These are phyloP conservation scores for Takifugu flavidus DNA, from an alignment of 2,113 vertebrate species.

Conservation along the genomic window DNA sequence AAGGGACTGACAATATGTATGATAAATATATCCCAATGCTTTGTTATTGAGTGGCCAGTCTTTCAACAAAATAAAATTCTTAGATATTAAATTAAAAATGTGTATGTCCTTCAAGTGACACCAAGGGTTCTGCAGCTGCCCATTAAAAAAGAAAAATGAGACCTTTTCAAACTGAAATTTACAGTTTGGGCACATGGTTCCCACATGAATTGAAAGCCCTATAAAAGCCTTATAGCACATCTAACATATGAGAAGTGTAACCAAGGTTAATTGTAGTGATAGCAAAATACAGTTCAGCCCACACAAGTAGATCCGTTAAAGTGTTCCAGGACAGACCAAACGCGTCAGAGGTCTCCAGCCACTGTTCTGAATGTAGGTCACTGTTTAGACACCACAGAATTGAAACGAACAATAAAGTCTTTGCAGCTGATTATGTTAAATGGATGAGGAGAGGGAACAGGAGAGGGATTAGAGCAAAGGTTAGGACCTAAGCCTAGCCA, in stretches of 20 bases:
- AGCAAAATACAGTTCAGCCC: conserved; percentile 15
- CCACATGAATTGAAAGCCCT: conserved; percentile 32
- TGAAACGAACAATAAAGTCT: conserved; percentile 69
- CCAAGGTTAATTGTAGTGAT: conserved; percentile 56
- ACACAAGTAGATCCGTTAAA: conserved; percentile 36
- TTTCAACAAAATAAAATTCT: too few relatives aligned
- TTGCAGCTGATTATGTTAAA: conserved; percentile 66
- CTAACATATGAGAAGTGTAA: conserved; percentile 22
- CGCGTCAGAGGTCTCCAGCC: conserved; percentile 49
- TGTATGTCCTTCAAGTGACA: too few relatives aligned
- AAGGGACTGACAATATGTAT: too few relatives aligned
- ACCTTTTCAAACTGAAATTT: conserved; percentile 15
- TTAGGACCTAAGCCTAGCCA: conserved; percentile 37
- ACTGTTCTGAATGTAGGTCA: conserved; percentile 72
- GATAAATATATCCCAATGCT: too few relatives aligned
- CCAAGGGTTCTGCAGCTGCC: conserved; percentile 2
- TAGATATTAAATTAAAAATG: too few relatives aligned
- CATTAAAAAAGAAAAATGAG: conserved; percentile 20
- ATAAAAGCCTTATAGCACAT: conserved; percentile 31
- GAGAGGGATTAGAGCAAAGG: conserved; percentile 63
- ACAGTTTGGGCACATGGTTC: conserved; percentile 13
- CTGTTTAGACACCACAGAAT: conserved; percentile 64
- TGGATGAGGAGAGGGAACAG: conserved; percentile 10
- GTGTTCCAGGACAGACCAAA: conserved; percentile 28
- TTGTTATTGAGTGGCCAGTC: too few relatives aligned